A percentile compares a stretch with the other conserved stretches of the same genome.
Conservation (phyloP, 2,888 invertebrate genomes). For the Orchesellides sinensis region DNA sequence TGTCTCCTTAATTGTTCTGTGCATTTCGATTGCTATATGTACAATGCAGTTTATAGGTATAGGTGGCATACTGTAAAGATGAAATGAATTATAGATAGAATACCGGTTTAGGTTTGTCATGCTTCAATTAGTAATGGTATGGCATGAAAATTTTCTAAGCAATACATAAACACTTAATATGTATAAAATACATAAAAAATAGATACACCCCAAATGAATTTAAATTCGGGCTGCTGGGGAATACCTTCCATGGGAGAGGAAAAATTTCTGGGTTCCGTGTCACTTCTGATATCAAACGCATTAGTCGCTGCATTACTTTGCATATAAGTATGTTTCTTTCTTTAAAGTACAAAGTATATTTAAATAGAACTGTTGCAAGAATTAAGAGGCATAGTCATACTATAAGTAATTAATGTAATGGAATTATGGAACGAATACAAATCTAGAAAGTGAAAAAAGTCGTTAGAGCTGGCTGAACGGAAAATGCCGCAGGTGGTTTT, state of each 20-base stretch:
- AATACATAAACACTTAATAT: neutral
- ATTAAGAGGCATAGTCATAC: neutral
- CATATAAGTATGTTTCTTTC: too few species aligned
- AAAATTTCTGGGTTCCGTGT: neutral
- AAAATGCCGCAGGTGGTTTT: slow-evolving; percentile 3
- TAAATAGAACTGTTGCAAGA: neutral
- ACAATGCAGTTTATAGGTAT: too few species aligned
- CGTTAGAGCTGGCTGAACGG: neutral
- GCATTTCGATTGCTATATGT: too few species aligned
- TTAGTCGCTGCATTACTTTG: too few species aligned
- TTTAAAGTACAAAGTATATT: neutral
- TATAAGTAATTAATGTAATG: too few species aligned
- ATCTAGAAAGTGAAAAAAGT: neutral
- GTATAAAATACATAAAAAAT: neutral
- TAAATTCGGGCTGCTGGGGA: neutral
- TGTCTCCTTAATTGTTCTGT: too few species aligned
- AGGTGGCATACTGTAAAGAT: too few species aligned
- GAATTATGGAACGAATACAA: neutral
- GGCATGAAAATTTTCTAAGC: neutral
- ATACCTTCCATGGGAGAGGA: neutral
- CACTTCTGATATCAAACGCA: neutral
- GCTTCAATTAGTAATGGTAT: neutral
- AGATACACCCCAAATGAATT: neutral
- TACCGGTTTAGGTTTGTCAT: neutral
- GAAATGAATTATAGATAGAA: too few species aligned